Evolutionary conservation across 2,888 invertebrate genomes (phyloP).

Genomic region (Torymus texanus): DNA sequence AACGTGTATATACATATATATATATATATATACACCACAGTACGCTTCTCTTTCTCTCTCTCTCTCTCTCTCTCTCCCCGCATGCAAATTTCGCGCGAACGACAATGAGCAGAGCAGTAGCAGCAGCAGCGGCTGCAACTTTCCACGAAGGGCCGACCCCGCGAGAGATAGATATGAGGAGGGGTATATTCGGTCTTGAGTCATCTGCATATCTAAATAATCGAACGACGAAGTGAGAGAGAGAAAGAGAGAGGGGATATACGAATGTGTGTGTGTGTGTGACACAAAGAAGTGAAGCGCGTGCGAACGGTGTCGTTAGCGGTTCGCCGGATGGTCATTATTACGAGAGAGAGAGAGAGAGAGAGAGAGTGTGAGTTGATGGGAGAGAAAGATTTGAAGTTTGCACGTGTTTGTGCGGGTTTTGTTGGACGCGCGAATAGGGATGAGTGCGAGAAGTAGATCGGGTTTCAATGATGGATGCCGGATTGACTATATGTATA

Average conservation of each 20-base stretch:
- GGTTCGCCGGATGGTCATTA: slow-evolving; percentile 43
- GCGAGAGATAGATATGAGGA: slow-evolving; percentile 9
- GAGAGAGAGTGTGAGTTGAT: no score
- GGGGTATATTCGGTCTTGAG: slow-evolving; percentile 55
- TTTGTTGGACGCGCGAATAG: no score
- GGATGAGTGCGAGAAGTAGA: no score
- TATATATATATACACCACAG: no score
- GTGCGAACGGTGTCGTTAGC: slow-evolving; percentile 48
- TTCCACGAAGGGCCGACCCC: slow-evolving; percentile 50
- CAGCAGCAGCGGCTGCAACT: slow-evolving; percentile 33
- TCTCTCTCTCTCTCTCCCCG: slow-evolving; percentile 9
- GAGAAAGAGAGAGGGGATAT: slow-evolving; percentile 53
- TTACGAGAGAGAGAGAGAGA: not conserved
- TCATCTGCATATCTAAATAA: slow-evolving; percentile 76
- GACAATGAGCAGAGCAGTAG: slow-evolving; percentile 61
- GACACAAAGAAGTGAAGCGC: not conserved
- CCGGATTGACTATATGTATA: no score
- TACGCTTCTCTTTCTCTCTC: not conserved
- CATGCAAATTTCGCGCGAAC: slow-evolving; percentile 65
- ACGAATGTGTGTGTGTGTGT: no score
- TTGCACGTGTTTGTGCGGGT: no score
- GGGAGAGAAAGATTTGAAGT: no score
- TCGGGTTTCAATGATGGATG: no score
- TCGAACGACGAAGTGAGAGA: slow-evolving; percentile 66
- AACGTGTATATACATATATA: no score